Base-by-base conservation (phyloP, 2,888 invertebrate species). In the Labia minor region DNA sequence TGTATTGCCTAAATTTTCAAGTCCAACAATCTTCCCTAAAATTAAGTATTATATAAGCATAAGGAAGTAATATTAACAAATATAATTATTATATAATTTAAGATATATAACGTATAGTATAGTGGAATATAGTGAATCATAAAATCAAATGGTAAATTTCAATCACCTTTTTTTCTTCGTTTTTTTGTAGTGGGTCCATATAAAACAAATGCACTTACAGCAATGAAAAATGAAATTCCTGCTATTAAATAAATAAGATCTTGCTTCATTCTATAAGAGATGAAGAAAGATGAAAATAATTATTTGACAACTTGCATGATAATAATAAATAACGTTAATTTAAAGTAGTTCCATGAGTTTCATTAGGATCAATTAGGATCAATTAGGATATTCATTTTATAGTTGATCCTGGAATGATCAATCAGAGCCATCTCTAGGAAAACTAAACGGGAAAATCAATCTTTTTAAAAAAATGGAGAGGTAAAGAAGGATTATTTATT, bases 1-100 rank as follows among this genome's bases (percentile, higher is more conserved):
- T 0, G 95, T 94, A 72, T 91, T 88, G 61, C 95, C 95, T 70
- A 95, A 82, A 80, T 96, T 96, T 71, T 90, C 89, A 37, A 96
- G 82, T 8, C 95, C 96, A 21, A 89, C 86, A 66, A 92, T 84
- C 76, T 89, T 86, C 19, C 91, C 92, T 73, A 72, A 16, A 71
- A 71, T 65, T 18, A 64, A 11, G 63, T 62, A 65, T 21, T 63
- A 33, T 4, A 67, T 14, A 63, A 62, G 63, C n/a, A 33, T 21
- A 61, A 11, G 64, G 26, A 11, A 66, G 37, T 62, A 19, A 65
- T 37, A 66, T 69, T 33, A 14, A 62, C 49, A 19, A 33, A 14
- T 16, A n/a, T n/a, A n/a, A n/a, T n/a, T n/a, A 68, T 62, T n/a
- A 8, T 63, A 0, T 37, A 63, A 49, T 20, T 21, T n/a, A 65